phyloP scores from a whole-genome alignment of 2,113 vertebrate genomes.

The Acrocephalus arundinaceus region DNA sequence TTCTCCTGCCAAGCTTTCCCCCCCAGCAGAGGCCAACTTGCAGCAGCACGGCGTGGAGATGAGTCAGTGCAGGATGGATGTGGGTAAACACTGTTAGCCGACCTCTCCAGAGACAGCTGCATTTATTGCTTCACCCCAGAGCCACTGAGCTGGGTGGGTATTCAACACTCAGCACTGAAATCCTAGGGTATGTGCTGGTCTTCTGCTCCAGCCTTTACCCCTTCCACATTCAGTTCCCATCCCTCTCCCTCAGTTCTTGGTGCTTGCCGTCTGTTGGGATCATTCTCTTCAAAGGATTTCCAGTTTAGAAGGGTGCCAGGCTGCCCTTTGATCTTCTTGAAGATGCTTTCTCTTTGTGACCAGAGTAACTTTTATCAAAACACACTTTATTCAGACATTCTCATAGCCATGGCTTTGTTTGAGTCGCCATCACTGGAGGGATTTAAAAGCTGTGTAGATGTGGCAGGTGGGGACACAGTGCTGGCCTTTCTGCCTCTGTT shows the following conservation, averaged over 20 bases:
- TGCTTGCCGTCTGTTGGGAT: background rate
- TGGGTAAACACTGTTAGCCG: background rate
- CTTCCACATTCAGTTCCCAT: background rate
- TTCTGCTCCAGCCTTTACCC: background rate
- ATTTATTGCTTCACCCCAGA: background rate
- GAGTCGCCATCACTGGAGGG: background rate
- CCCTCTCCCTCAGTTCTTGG: background rate
- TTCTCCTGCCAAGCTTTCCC: conserved; percentile 32
- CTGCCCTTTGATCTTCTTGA: background rate
- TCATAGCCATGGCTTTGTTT: background rate
- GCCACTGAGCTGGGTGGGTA: background rate
- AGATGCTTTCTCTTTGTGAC: background rate
- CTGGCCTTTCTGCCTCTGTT: background rate
- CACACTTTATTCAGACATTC: background rate
- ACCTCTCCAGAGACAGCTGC: background rate
- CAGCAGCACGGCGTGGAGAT: background rate
- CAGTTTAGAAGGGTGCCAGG: background rate
- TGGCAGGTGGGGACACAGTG: background rate
- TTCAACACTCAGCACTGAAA: background rate
- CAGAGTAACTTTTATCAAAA: background rate
- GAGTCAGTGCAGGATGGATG: conserved; percentile 27
- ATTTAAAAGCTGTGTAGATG: background rate
- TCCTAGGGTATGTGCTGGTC: background rate
- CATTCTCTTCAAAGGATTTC: background rate
- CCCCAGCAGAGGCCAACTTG: background rate